Percentiles rank a stretch among this genome's conserved stretches.
Conservation (phyloP, 1,140 invertebrate genomes). For the Drosophila repletoides region DNA sequence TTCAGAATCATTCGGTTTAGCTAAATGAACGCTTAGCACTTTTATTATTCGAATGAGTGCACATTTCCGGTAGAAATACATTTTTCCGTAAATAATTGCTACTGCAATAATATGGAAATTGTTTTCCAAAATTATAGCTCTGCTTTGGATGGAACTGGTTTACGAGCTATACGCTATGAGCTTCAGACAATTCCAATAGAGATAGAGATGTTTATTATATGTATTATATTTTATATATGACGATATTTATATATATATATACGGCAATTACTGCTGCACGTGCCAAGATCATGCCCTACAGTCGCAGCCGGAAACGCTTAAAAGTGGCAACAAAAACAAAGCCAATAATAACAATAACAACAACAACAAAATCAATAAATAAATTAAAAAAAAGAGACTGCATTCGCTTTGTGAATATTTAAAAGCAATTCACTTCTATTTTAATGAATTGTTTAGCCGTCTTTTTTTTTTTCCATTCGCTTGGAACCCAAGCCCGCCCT, state of each 20-base stretch:
- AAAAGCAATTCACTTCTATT: slow-evolving; percentile 49
- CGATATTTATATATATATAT: background rate
- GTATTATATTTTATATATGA: background rate
- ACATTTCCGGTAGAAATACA: too few species aligned
- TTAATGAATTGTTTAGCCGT: slow-evolving; percentile 45
- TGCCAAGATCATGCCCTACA: slow-evolving; percentile 13
- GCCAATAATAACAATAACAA: slow-evolving; percentile 14
- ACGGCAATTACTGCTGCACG: slow-evolving; percentile 8
- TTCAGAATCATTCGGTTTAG: too few species aligned
- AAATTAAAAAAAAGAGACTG: slow-evolving; percentile 7
- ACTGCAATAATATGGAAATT: too few species aligned
- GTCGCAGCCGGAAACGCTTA: slow-evolving; percentile 53
- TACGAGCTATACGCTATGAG: too few species aligned
- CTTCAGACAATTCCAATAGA: too few species aligned
- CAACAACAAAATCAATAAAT: slow-evolving; percentile 20
- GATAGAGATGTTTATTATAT: too few species aligned
- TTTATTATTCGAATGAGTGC: too few species aligned
- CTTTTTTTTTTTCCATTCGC: background rate
- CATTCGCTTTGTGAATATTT: slow-evolving; percentile 52
- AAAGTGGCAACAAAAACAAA: slow-evolving; percentile 21
- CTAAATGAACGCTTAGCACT: too few species aligned
- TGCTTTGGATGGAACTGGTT: too few species aligned
- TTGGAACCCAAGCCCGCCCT: background rate
- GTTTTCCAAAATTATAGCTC: too few species aligned
- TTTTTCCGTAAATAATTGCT: too few species aligned